A percentile compares a stretch with the other conserved stretches of the same genome.
Conservation (phyloP, 2,888 invertebrate species). For the Seira ritae region DNA sequence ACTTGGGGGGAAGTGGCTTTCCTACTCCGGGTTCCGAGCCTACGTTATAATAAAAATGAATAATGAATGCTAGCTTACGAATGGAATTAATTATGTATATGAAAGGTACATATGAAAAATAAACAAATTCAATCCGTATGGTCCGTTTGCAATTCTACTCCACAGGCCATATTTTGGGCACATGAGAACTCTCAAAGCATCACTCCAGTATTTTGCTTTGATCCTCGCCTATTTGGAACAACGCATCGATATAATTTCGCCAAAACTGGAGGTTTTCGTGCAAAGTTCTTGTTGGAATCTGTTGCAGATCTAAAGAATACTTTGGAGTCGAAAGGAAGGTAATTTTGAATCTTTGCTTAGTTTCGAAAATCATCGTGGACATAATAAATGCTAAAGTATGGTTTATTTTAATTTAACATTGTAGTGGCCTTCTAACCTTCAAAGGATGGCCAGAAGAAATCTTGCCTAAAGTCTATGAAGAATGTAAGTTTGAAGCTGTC, state of each 20-base stretch:
- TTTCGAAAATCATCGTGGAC: not conserved
- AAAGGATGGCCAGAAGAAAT: conserved; percentile 74
- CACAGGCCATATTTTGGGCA: conserved; percentile 64
- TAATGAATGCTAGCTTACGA: no score
- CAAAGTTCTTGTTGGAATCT: conserved; percentile 66
- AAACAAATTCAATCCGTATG: no score
- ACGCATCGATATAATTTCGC: conserved; percentile 68
- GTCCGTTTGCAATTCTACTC: no score
- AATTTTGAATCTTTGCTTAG: no score
- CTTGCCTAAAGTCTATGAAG: conserved; percentile 74
- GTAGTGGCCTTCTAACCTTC: conserved; percentile 74
- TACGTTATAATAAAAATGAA: no score
- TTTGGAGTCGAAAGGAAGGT: conserved; percentile 61
- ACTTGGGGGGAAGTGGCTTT: no score
- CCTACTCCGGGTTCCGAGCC: no score
- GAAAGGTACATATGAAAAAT: no score
- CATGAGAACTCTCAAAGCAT: conserved; percentile 65
- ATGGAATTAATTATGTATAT: no score
- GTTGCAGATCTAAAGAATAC: conserved; percentile 62
- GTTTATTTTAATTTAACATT: not conserved
- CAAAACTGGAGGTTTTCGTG: conserved; percentile 69
- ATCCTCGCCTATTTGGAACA: conserved; percentile 66
- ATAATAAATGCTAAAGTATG: not conserved
- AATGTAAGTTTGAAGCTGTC: conserved; percentile 74
- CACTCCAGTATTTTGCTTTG: conserved; percentile 71